Percentiles rank a stretch among this genome's conserved stretches.
Evolutionary conservation across 2,113 vertebrate species (phyloP).

Genomic region (Indicator maculatus): DNA sequence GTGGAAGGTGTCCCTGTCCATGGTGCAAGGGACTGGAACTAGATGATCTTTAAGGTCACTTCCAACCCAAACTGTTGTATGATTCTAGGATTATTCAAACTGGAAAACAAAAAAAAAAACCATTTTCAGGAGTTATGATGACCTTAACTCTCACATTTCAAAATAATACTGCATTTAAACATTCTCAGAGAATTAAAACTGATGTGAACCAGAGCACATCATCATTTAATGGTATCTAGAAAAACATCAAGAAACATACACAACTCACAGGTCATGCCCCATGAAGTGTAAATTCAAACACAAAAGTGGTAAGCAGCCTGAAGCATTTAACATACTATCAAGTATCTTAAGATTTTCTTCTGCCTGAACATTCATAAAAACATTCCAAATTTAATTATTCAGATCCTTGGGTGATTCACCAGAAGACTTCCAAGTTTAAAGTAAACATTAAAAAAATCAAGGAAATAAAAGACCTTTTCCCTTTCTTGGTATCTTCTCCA

Average conservation of each 20-base stretch:
- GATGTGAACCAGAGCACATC: neutral
- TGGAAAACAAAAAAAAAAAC: neutral
- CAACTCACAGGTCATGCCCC: neutral
- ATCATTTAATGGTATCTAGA: neutral
- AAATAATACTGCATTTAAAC: neutral
- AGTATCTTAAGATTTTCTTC: neutral
- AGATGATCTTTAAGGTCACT: too few relatives aligned
- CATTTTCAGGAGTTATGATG: neutral
- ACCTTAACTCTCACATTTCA: neutral
- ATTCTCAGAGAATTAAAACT: neutral
- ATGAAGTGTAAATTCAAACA: neutral
- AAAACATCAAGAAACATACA: neutral
- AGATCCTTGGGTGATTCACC: neutral
- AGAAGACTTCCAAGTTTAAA: neutral
- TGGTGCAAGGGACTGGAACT: too few relatives aligned
- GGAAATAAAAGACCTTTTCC: neutral
- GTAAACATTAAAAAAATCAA: neutral
- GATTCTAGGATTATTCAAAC: neutral
- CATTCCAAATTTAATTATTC: neutral
- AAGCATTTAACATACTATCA: neutral
- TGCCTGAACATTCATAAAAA: neutral
- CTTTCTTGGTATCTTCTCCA: neutral
- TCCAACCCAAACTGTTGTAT: too few relatives aligned
- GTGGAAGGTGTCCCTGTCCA: too few relatives aligned
- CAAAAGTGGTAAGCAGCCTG: neutral